Base-by-base conservation (phyloP, 2,113 vertebrate genomes). In the Mobula hypostoma region DNA sequence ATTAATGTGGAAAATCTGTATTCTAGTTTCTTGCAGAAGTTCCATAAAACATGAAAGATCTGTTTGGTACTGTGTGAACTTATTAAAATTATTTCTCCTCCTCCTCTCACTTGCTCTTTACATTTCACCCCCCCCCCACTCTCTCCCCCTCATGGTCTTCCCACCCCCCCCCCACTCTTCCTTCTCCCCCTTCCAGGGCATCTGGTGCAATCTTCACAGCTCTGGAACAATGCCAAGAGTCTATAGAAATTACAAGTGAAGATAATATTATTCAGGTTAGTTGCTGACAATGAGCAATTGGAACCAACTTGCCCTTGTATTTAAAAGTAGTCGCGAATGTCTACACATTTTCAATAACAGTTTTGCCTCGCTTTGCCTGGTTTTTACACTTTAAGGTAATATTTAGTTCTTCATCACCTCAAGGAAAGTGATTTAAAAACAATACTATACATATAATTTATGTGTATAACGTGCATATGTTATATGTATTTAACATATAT, bases 201-300 rank as follows among this genome's bases (percentile, higher is more conserved):
- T 98, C 98, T 95, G 98, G 98, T 95, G 98, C 98, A 96, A 96
- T 99, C 96, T 99, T 99, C 96, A 98, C 98, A 94, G 98, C 98
- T 83, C 95, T 99, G 96, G 98, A 99, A 96, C 99, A 98, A 96
- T 99, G 98, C 95, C 98, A 99, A 96, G 99, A 99, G 97, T 98
- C 98, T 96, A 97, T 99, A 95, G 98, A 99, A 96, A 99, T 99
- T 96, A 99, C 98, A 94, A 98, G 97, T 96, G 98, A 99, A 97
- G 98, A 99, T 96, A 98, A 98, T 95, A 95, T 99, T 94, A 98
- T 99, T 96, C 98, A 99, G 98, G 99, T 99, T 96, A 76, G 97
- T 97, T 95, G 76, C 74, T 94, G 27, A n/a, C 61, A 9, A 61
- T 27, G 29, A 48, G 36, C 36, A 3, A 29, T 79, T 61, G 78